Evolutionary conservation across 2,113 vertebrate species (phyloP), one percentile per base, ranked within the genome.

Genomic region (Pagrus major): DNA sequence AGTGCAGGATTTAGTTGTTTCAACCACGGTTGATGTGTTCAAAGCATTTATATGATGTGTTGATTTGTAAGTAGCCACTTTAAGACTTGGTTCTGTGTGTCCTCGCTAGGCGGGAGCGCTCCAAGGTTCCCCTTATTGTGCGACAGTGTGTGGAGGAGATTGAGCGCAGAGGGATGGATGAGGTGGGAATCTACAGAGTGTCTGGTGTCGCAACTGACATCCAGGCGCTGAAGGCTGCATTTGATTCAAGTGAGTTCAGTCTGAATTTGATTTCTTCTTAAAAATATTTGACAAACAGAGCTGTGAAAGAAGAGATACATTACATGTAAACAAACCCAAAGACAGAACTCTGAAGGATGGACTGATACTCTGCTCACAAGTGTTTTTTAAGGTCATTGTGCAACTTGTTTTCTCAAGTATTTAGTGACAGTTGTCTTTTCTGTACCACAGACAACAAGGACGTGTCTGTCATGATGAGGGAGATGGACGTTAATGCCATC

Each of bases 401-500:
- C 21, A 18, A 9, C 54, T 49, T 33, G 0, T 41, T 8, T 31
- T 44, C 15, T 21, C 49, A 46, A n/a, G n/a, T 4, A 51, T 21
- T 83, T 5, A 59, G 25, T 84, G 29, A 81, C n/a, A 9, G 18
- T 0, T 70, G 68, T 76, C 67, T 73, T 9, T 0, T 67, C 23
- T 29, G 21, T 42, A 33, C 55, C 4, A 4, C 92, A 99, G 98
- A 99, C 88, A 97, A 99, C 90, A 98, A 97, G 79, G 98, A 99
- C 0, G 97, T 99, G 70, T 97, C 97, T 0, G 90, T 98, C 87
- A 97, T 98, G 96, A 99, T 99, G 98, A 97, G 97, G 0, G 98
- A 99, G 90, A 99, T 99, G 97, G 98, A 99, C 0, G 98, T 99
- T 5, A 99, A 99, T 0, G 98, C 98, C 88, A 99, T 99, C 0